Evolutionary conservation across 1,140 invertebrate species (phyloP), one percentile per base, ranked within the genome.

Genomic region (Ostrea edulis): DNA sequence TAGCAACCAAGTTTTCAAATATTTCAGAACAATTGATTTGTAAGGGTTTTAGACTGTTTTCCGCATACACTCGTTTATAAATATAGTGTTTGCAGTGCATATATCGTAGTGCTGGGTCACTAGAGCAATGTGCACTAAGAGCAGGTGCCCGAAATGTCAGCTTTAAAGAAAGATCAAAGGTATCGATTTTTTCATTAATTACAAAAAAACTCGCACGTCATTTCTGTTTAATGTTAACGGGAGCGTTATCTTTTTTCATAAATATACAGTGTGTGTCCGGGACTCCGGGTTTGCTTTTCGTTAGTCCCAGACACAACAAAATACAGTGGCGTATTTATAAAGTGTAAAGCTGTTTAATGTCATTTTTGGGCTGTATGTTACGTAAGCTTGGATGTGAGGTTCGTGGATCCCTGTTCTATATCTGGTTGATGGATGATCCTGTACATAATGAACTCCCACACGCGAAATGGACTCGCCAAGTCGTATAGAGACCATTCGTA

Each of bases 1-100:
- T 77, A 77, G 68, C 68, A 35, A 14, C 68, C 68, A 77, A 35
- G 25, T 77, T 77, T 35, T 77, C 68, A 35, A 77, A 77, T 77
- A 77, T 77, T 77, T 77, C 25, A 77, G 29, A 62, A 14, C 55
- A 17, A 62, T n/a, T 17, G 20, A 62, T 62, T 14, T 77, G 25
- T 29, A 35, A 62, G 55, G 14, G n/a, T 62, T 62, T 62, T 8
- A 3, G 58, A 62, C 58, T 20, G n/a, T 62, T 62, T 62, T 14
- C 7, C 35, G 35, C 35, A 44, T 44, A 44, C 35, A 44, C 35
- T 44, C 35, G 35, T 44, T n/a, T 2, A 44, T 44, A 5, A 44
- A 44, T 44, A 44, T n/a, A n/a, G n/a, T n/a, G 5, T 44, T 44
- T 1, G 35, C 35, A 44, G 35, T 1, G 35, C 35, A 44, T 44